These are phyloP conservation scores for Macrosiphum euphorbiae DNA, from an alignment of 2,888 invertebrate genomes.

Conservation along the genomic window DNA sequence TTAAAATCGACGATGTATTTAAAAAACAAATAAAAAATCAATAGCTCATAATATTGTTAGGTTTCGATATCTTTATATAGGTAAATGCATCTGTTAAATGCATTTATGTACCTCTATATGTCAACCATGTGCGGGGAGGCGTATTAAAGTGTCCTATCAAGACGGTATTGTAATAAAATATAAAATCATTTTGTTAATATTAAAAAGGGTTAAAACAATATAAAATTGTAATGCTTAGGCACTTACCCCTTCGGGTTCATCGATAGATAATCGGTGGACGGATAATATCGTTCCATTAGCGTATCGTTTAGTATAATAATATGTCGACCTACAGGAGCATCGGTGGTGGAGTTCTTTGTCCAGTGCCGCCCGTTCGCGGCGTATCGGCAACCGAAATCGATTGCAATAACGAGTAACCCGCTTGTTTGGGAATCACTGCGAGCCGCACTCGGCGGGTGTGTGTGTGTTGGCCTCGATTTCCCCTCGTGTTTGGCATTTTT, in stretches of 20 bases:
- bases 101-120: too few relatives aligned
- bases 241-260: not conserved
- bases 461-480: constrained; percentile 46
- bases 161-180: too few relatives aligned
- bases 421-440: constrained; percentile 59
- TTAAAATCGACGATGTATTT: too few relatives aligned
- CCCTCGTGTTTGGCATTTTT: constrained; percentile 42
- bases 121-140: too few relatives aligned
- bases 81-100: too few relatives aligned
- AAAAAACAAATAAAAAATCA: not conserved
- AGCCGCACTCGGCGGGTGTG: not conserved
- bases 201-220: constrained; percentile 19
- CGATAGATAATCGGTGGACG: not conserved
- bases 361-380: constrained; percentile 23
- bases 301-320: not conserved
- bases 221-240: too few relatives aligned
- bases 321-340: constrained; percentile 36
- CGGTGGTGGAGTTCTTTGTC: constrained; percentile 43
- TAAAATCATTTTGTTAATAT: not conserved
- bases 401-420: constrained; percentile 1
- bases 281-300: constrained; percentile 23
- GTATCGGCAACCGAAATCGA: constrained; percentile 49
- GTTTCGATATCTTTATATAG: too few relatives aligned
- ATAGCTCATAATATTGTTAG: too few relatives aligned
- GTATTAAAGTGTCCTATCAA: too few relatives aligned